Evolutionary conservation across 35 echinoderm and acorn worm genomes (phyloP), one percentile per base, ranked within the genome.

Genomic region (Eucidaris tribuloides): DNA sequence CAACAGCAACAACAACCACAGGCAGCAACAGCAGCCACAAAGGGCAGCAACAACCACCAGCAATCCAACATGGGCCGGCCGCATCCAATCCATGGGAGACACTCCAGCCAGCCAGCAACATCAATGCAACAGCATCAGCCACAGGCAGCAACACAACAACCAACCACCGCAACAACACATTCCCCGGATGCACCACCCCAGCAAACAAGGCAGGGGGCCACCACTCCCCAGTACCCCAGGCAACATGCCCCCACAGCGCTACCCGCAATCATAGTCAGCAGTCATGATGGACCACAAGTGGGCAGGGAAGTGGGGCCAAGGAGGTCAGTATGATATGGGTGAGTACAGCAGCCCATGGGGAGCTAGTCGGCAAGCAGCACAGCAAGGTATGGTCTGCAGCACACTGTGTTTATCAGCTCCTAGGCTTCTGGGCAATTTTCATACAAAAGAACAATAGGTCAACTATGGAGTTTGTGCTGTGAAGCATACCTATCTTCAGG

Each of bases 231-330:
- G 44, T 33, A 42, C 38, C 23, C 68, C 68, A 41, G 68, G 68
- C 39, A 44, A 44, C n/a, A 74, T 74, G 68, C 68, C 68, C 38
- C 68, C 68, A 5, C 68, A 74, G 37, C 68, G 68, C 40, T 74
- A 74, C 68, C 68, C 68, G 2, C 18, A n/a, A 33, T 25, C 68
- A 74, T 25, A 33, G 24, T 7, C 68, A 74, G 68, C 68, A 74
- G 68, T n/a, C 22, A 44, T 38, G 35, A 74, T 74, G 15, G 68
- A 40, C 38, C 34, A n/a, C 9, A 33, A 38, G 35, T n/a, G 41
- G 28, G 28, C 34, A 22, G 35, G 35, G 24, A 40, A 40, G 9
- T 33, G 66, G 18, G 66, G 68, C 14, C 68, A 74, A 74, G 68
- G 68, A 20, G 68, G 68, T 6, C 68, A 74, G 41, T n/a, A 74